Evolutionary conservation across 2,113 vertebrate species (phyloP), one percentile per base, ranked within the genome.

Genomic region (Fukomys damarensis): DNA sequence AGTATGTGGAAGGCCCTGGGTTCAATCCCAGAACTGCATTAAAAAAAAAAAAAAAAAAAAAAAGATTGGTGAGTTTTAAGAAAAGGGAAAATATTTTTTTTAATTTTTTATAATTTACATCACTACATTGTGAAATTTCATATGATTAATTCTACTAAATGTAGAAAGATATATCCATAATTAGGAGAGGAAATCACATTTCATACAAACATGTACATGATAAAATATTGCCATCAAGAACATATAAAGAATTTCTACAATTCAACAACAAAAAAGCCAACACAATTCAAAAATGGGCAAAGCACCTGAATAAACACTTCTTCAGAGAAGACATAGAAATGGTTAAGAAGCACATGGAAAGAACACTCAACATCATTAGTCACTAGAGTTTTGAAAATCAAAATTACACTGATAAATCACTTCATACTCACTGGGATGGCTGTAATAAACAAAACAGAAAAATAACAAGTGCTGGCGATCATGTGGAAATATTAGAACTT

Each of bases 81-180:
- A 96, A 96, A 4, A 95, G 19, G 41, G 5, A 46, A 63, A 17
- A 46, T 52, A 17, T 74, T 43, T 72, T 5, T 74, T 43, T 72
- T 5, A 82, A 61, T 84, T 80, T 52, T 89, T 61, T 46, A 38
- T 43, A 63, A 79, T 94, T 93, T 41, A 80, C 1, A 56, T 92
- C 49, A 82, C 35, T 24, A 80, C 12, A 87, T 89, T 88, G 82
- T 79, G 46, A 90, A 93, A 94, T 84, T 56, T 30, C 56, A 76
- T 26, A 74, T 4, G 70, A 95, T n/a, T 43, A 59, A 86, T 80
- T 86, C n/a, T 85, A 32, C 96, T 88, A 92, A 74, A 79, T 83
- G 30, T 85, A 54, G n/a, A 76, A 83, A 80, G 66, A 72, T 20
- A 70, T 13, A n/a, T 61, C 19, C 38, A 46, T 59, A 68, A 68